These are phyloP conservation scores for Acleris cristana DNA, from an alignment of 2,888 invertebrate genomes.

Conservation along the genomic window DNA sequence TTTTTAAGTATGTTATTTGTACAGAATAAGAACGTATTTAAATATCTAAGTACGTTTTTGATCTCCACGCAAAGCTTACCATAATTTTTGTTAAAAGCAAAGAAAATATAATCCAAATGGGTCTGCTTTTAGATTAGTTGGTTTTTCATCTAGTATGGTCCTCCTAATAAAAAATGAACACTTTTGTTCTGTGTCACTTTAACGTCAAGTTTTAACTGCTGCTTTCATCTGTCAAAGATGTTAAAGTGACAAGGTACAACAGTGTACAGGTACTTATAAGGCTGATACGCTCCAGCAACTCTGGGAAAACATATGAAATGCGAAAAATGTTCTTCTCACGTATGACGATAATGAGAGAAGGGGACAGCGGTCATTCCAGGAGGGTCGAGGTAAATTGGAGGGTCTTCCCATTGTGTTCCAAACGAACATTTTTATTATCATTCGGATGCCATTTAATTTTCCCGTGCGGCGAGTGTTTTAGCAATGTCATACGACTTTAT, in stretches of 20 bases:
- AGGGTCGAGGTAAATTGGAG: conserved; percentile 51
- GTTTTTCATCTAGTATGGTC: background rate
- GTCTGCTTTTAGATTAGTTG: conserved; percentile 11
- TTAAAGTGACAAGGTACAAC: too few species aligned
- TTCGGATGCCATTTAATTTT: conserved; percentile 53
- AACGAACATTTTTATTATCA: conserved; percentile 55
- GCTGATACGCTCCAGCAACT: conserved; percentile 4
- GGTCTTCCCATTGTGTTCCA: conserved; percentile 46
- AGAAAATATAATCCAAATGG: background rate
- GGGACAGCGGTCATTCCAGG: conserved; percentile 46
- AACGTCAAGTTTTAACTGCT: too few species aligned
- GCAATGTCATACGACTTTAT: conserved; percentile 44
- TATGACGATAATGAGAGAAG: conserved; percentile 38
- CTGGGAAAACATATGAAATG: conserved; percentile 10
- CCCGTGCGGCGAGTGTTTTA: conserved; percentile 43
- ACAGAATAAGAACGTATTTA: background rate
- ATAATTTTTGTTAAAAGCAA: background rate
- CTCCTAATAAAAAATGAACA: too few species aligned
- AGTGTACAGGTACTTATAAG: too few species aligned
- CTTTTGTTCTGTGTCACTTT: too few species aligned
- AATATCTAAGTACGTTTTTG: background rate
- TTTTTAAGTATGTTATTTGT: too few species aligned
- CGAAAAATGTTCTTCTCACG: conserved; percentile 22
- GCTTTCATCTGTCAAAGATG: too few species aligned
- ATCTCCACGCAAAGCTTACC: conserved; percentile 2